Conservation (phyloP, 2,888 invertebrate species). For the Tenthredo livida region DNA sequence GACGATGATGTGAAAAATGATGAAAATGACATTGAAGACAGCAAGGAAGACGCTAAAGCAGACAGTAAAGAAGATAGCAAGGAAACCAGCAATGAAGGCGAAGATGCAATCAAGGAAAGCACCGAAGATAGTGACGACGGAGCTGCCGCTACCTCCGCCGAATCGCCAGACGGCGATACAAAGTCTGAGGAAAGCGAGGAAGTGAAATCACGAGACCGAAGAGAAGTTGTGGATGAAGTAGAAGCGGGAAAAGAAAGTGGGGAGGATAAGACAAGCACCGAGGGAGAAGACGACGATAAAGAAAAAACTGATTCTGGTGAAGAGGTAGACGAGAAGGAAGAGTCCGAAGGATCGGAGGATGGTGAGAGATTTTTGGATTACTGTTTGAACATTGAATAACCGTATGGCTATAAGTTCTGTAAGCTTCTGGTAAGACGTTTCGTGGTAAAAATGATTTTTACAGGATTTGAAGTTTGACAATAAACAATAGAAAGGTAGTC, state of each 20-base stretch:
- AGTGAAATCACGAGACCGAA: slow-evolving; percentile 56
- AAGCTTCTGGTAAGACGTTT: background rate
- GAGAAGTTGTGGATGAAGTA: slow-evolving; percentile 57
- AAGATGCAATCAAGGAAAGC: slow-evolving; percentile 44
- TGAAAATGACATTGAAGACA: slow-evolving; percentile 56
- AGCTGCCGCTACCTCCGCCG: slow-evolving; percentile 58
- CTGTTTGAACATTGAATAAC: background rate
- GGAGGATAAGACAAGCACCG: slow-evolving; percentile 58
- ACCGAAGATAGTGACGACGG: slow-evolving; percentile 57
- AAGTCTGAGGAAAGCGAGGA: slow-evolving; percentile 60
- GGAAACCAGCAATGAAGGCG: slow-evolving; percentile 56
- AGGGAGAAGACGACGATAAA: slow-evolving; percentile 57
- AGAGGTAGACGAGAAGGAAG: slow-evolving; percentile 60
- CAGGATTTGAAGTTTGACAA: slow-evolving; percentile 45
- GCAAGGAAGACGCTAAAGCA: slow-evolving; percentile 58
- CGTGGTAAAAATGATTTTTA: background rate
- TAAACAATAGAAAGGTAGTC: slow-evolving; percentile 20
- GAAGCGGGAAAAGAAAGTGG: slow-evolving; percentile 54
- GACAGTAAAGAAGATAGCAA: slow-evolving; percentile 49
- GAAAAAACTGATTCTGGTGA: slow-evolving; percentile 59
- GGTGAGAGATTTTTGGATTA: slow-evolving; percentile 40
- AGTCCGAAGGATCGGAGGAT: slow-evolving; percentile 60
- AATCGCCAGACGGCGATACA: slow-evolving; percentile 58
- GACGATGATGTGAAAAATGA: slow-evolving; percentile 57
- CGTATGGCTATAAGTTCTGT: background rate